phyloP scores from a whole-genome alignment of 2,888 invertebrate genomes.

The Anoncus sp. region DNA sequence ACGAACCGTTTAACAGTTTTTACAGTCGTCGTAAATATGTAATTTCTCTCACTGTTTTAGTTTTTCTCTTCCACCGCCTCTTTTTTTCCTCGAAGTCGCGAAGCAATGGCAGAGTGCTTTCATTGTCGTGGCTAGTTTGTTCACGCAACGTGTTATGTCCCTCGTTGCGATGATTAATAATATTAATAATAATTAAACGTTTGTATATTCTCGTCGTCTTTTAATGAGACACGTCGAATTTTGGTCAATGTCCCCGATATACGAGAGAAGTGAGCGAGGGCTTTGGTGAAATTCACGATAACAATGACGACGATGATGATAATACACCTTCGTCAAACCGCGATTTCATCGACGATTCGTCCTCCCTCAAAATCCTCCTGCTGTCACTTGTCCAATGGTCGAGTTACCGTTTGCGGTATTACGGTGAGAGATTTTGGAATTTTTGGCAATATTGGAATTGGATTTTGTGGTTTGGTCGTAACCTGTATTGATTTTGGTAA shows the following conservation, averaged over 20 bases:
- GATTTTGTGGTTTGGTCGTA: conserved; percentile 78
- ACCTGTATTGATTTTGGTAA: conserved; percentile 82
- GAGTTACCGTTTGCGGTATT: conserved; percentile 87
- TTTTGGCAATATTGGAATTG: conserved; percentile 87
- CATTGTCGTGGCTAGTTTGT: too few species aligned
- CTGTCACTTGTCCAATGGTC: conserved; percentile 77
- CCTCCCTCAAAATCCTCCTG: conserved; percentile 21
- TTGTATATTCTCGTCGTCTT: too few species aligned
- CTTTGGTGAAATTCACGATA: neutral
- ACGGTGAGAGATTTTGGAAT: conserved; percentile 93
- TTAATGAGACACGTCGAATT: too few species aligned
- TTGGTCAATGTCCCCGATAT: too few species aligned
- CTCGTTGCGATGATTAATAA: conserved; percentile 11
- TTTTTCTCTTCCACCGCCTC: neutral
- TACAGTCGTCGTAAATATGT: conserved; percentile 43
- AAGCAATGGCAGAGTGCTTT: conserved; percentile 50
- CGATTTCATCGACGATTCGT: conserved; percentile 35
- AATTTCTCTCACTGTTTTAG: conserved; percentile 30
- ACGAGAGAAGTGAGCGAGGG: too few species aligned
- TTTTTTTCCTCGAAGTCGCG: conserved; percentile 35
- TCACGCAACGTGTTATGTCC: too few species aligned
- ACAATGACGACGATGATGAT: neutral
- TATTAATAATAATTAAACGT: neutral
- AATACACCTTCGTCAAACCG: conserved; percentile 36
- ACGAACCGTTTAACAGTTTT: conserved; percentile 17